Percentiles rank a stretch among this genome's conserved stretches.
Conservation (phyloP, 1,140 invertebrate genomes). For the Archegozetes longisetosus region DNA sequence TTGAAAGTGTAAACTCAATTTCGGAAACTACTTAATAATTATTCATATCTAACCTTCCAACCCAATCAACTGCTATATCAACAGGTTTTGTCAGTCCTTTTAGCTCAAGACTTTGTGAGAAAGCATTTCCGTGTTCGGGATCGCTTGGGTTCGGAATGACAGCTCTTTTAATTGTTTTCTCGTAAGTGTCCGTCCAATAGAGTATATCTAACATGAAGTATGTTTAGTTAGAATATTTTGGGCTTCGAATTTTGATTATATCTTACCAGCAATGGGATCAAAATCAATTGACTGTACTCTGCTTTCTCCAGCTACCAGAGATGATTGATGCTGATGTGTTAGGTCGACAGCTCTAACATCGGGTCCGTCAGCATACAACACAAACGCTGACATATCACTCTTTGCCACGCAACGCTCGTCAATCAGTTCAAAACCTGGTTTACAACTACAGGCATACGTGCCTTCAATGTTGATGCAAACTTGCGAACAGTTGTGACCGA, state of each 20-base stretch:
- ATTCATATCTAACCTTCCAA: conserved; percentile 37
- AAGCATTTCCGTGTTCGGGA: conserved; percentile 47
- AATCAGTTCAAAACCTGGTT: conserved; percentile 49
- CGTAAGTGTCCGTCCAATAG: conserved; percentile 81
- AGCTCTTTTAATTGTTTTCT: conserved; percentile 75
- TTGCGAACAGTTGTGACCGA: conserved; percentile 75
- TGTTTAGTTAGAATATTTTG: not conserved
- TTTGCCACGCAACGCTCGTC: conserved; percentile 22
- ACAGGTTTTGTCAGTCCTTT: conserved; percentile 57
- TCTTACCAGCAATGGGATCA: conserved; percentile 38
- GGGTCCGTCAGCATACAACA: conserved; percentile 47
- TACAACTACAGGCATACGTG: conserved; percentile 69
- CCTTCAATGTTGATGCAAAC: conserved; percentile 82
- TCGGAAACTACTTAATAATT: not conserved
- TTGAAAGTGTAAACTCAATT: conserved; percentile 1
- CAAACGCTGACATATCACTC: conserved; percentile 33
- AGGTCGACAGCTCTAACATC: conserved; percentile 59
- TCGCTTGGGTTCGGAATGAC: conserved; percentile 57
- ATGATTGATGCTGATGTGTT: conserved; percentile 26
- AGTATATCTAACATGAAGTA: conserved; percentile 46
- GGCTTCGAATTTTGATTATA: not conserved
- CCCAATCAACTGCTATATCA: conserved; percentile 73
- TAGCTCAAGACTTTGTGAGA: conserved; percentile 66
- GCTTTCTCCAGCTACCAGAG: conserved; percentile 58
- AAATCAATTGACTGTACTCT: conserved; percentile 76